Conservation (phyloP, 2,797 vertebrate species). For the Ptychobarbus kaznakovi region DNA sequence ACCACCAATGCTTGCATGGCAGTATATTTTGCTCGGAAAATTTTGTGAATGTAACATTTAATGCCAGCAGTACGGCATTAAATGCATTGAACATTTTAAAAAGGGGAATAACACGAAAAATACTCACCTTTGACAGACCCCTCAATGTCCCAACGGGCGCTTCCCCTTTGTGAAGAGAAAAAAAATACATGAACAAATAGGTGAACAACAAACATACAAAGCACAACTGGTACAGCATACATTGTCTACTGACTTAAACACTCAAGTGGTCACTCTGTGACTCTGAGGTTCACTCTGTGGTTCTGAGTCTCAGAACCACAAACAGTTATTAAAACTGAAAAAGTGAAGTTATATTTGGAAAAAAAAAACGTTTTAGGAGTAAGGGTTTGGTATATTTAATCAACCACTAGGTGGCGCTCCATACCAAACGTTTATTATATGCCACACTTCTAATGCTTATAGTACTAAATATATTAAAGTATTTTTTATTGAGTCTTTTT, state of each 20-base stretch:
- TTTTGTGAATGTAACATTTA: neutral
- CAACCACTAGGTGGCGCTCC: neutral
- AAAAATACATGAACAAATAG: neutral
- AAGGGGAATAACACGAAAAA: neutral
- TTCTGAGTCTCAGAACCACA: neutral
- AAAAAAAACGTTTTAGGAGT: neutral
- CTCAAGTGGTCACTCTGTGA: too few species aligned
- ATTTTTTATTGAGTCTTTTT: neutral
- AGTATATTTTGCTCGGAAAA: rapidly evolving
- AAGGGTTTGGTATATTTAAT: neutral
- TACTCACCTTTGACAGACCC: neutral
- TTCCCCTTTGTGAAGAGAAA: neutral
- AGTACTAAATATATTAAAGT: neutral
- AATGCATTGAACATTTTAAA: rapidly evolving
- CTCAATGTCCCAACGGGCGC: neutral
- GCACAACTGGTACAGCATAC: neutral
- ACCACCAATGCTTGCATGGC: constrained; percentile 65
- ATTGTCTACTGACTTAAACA: neutral
- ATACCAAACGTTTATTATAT: too few species aligned
- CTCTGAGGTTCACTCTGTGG: too few species aligned
- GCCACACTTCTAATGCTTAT: too few species aligned
- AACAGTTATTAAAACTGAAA: neutral
- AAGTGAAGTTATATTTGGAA: neutral
- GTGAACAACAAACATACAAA: neutral
- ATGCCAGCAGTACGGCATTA: rapidly evolving